These are phyloP conservation scores for Tricholauxania praeusta DNA, from an alignment of 2,888 invertebrate species.

Conservation along the genomic window DNA sequence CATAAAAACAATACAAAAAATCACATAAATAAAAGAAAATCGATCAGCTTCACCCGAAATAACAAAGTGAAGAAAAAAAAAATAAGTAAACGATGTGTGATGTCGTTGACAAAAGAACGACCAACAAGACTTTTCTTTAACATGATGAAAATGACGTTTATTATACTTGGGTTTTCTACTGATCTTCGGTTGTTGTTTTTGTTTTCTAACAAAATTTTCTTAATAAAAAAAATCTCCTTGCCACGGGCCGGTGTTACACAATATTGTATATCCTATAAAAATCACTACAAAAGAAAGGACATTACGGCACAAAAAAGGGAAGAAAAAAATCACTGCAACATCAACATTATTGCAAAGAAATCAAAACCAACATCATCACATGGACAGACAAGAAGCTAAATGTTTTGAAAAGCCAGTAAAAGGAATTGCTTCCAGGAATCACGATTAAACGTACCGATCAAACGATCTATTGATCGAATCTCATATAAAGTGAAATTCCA, in stretches of 20 bases:
- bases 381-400: conserved; percentile 54
- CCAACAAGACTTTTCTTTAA: conserved; percentile 20
- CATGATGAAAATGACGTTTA: conserved; percentile 14
- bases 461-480: conserved; percentile 38
- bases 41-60: conserved; percentile 45
- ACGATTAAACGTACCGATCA: conserved; percentile 12
- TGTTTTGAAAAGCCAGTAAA: conserved; percentile 65
- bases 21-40: conserved; percentile 39
- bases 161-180: conserved; percentile 23
- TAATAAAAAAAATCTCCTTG: conserved; percentile 58
- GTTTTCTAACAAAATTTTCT: conserved; percentile 46
- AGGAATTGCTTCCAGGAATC: conserved; percentile 64
- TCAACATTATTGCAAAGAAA: conserved; percentile 18
- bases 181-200: conserved; percentile 40
- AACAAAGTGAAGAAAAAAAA: conserved; percentile 48
- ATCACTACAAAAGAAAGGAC: not conserved
- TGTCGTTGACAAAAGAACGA: conserved; percentile 62
- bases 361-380: conserved; percentile 32
- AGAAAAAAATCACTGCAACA: conserved; percentile 13
- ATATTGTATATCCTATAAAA: conserved; percentile 45
- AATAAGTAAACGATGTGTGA: conserved; percentile 63
- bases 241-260: conserved; percentile 65
- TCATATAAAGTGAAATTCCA: not conserved
- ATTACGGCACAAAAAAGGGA: conserved; percentile 6
- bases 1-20: conserved; percentile 33